Base-by-base conservation (phyloP, 1,140 invertebrate genomes). In the Rhyzopertha dominica region DNA sequence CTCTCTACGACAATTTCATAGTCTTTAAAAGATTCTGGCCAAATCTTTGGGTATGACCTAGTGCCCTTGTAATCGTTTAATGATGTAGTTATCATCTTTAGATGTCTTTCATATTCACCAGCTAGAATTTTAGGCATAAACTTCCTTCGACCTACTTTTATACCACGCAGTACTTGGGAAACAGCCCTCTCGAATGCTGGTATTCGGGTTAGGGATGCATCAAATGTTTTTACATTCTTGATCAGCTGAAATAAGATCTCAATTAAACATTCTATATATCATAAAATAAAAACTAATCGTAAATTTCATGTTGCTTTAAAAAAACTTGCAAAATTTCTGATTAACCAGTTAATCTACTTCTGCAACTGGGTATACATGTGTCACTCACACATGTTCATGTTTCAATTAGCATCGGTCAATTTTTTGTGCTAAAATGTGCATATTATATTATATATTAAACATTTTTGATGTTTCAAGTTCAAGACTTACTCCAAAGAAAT, bases 1-100 rank as follows among this genome's bases (percentile, higher is more conserved):
- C 84, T 85, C 76, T 94, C 90, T 13, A 94, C 85, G n/a, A 93
- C 90, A 30, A 95, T 81, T 71, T 92, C 84, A 66, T 82, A 86
- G 57, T 84, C 68, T 1, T 74, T 70, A 1, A 94, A 68, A 37
- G 74, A 74, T 24, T 75, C 64, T 0, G 89, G 87, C 80, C 89
- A 88, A 4, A 67, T 60, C 30, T 72, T 68, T 1, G 89, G 87
- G 62, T 84, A 89, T 17, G 74, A 78, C 36, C 74, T 74, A 23
- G 67, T 64, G 25, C 84, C 81, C 30, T 80, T 73, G 62, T 85
- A 89, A 71, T 92, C 88, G 16, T 82, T 85, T 7, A 94, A 71
- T 4, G 85, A 82, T 1, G 87, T 92, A 1, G 82, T 87, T 16
- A 95, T 66, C 58, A 87, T 84, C 19, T 80, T 72, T 8, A 95